Base-by-base conservation (phyloP, 2,113 vertebrate species). In the Hyaena hyaena region DNA sequence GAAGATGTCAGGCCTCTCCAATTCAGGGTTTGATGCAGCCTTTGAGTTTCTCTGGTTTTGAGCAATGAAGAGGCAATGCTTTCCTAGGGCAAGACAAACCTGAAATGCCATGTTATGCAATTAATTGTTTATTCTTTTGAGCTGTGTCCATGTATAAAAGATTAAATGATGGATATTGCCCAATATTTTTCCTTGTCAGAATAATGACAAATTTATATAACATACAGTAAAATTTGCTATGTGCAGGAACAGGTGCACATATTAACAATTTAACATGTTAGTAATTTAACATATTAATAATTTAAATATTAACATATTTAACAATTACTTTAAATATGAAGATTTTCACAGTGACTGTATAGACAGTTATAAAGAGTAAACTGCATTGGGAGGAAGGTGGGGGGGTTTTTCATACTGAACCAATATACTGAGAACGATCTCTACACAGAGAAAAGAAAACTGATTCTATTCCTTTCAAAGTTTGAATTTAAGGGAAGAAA, bases 341-440 rank as follows among this genome's bases (percentile, higher is more conserved):
- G 55, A 58, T 58, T 14, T 23, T 69, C 14, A 12, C 10, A n/a
- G 50, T 16, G 88, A 4, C 63, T 21, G 2, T 35, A 14, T 26
- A 39, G 5, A 7, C 24, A 1, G 17, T 5, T 23, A 35, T 0
- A 1, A 19, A 58, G 26, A 33, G 48, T 10, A 31, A 53, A 28
- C 5, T 4, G 0, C 0, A 61, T 53, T 33, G 88, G 74, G 21
- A 77, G 4, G 48, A 50, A 24, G 14, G 14, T n/a, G 33, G 17
- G 7, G 10, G 31, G 9, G 12, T 7, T 31, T 1, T 21, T 12
- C 71, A 69, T 39, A 4, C 50, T 73, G 53, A 26, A n/a, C 15
- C 24, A 4, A 10, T 6, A 9, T n/a, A 14, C 55, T 14, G 8
- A 26, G 16, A n/a, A 28, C 43, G 17, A 45, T 17, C 50, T 87